phyloP scores from a whole-genome alignment of 1,140 invertebrate genomes.

The Zaprionus vittiger region DNA sequence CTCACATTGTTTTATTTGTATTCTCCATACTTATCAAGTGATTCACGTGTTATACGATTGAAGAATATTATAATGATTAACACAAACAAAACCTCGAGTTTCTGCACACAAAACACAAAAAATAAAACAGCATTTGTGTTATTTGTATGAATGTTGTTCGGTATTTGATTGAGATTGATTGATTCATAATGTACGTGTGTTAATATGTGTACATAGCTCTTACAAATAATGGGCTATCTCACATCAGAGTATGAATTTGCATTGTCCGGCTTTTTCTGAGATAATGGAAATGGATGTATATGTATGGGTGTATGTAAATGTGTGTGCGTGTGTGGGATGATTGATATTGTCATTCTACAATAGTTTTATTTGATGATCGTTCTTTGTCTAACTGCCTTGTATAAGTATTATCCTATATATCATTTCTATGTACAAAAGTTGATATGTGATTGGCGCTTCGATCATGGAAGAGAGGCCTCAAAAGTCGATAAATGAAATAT shows the following conservation, averaged over 20 bases:
- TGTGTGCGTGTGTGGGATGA: slow-evolving; percentile 1
- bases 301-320: slow-evolving; percentile 1
- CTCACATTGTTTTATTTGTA: slow-evolving; percentile 11
- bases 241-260: not conserved
- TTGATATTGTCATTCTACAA: not conserved
- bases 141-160: slow-evolving; percentile 4
- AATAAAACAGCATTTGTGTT: slow-evolving; percentile 2
- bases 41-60: slow-evolving; percentile 9
- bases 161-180: slow-evolving; percentile 2
- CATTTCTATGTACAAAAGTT: slow-evolving; percentile 35
- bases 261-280: not conserved
- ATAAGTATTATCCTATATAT: not conserved
- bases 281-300: slow-evolving; percentile 12
- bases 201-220: not conserved
- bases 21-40: not conserved
- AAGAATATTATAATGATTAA: not conserved
- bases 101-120: slow-evolving; percentile 24
- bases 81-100: slow-evolving; percentile 25
- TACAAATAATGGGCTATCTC: slow-evolving; percentile 1
- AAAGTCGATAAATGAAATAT: slow-evolving; percentile 42
- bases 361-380: not conserved
- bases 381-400: not conserved
- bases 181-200: not conserved
- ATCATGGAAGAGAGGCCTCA: not conserved
- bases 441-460: not conserved